Base-by-base conservation (phyloP, 2,797 vertebrate genomes). In the Danio albolineatus region DNA sequence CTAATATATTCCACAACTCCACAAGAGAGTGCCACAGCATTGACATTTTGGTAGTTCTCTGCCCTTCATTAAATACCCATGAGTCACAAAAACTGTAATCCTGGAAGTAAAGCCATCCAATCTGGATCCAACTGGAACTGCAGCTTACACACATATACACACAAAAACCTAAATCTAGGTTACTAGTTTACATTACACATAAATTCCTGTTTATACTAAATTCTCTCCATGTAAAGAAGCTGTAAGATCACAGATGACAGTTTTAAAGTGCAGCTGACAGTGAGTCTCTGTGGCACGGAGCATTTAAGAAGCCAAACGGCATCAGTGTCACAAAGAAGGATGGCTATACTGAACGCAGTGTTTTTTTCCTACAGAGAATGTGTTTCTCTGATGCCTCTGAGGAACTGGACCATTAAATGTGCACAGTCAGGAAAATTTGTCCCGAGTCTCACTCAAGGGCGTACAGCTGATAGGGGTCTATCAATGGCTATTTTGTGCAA, bases 381-480 rank as follows among this genome's bases (percentile, higher is more conserved):
- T 71, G 48, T 79, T 79, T 79, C 48, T 72, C 39, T 64, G 72
- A 54, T 62, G 67, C 56, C 66, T 79, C 48, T 17, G 59, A 79
- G 48, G 77, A 73, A 72, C 36, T 56, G 39, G 21, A 72, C 48
- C 77, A 46, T 79, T 79, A 79, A 79, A 79, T 72, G 14, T 54
- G 69, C 77, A 72, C 10, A 73, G 67, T 79, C 77, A 72, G 77
- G 57, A 44, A 72, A 64, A 72, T 56, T 65, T 73, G 54, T 76
- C 56, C 43, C 4, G 3, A 64, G 60, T 9, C 46, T 53, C 1
- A 16, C 67, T 64, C 48, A 72, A 71, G 69, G 77, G 67, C 74
- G 64, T 4, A 36, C 59, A 12, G 61, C 51, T 48, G 43, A 81
- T 81, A 74, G 48, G 56, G 59, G 46, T 28, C 59, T 78, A 7